Evolutionary conservation across 1,140 invertebrate species (phyloP).

Genomic region (Trichoplusia ni): DNA sequence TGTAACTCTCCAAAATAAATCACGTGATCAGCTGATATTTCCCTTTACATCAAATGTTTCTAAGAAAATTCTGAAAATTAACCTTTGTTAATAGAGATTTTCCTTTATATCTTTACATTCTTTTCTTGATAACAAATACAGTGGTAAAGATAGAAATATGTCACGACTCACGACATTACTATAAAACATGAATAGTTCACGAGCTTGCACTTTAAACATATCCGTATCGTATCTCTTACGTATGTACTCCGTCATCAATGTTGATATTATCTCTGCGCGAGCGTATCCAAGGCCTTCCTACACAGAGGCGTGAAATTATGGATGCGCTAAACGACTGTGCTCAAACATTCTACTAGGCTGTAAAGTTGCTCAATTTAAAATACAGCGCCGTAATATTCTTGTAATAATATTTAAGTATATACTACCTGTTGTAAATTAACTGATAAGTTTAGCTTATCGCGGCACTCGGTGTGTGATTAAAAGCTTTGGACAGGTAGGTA

Average conservation of each 20-base stretch:
- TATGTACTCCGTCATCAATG: conserved; percentile 25
- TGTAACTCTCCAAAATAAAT: too few relatives aligned
- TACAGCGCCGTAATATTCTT: conserved; percentile 9
- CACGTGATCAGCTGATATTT: too few relatives aligned
- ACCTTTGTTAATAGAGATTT: too few relatives aligned
- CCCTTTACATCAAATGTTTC: too few relatives aligned
- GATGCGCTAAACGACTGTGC: conserved; percentile 8
- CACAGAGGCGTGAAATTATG: not conserved
- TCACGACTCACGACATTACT: not conserved
- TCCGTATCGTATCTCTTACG: conserved; percentile 22
- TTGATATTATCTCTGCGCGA: conserved; percentile 30
- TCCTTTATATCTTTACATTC: not conserved
- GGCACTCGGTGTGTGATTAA: conserved; percentile 32
- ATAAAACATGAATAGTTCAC: conserved; percentile 14
- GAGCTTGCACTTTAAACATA: conserved; percentile 12
- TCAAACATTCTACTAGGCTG: not conserved
- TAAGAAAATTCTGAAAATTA: too few relatives aligned
- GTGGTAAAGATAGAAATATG: not conserved
- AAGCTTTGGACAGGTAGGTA: conserved; percentile 28
- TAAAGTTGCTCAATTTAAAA: not conserved
- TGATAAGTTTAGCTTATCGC: conserved; percentile 35
- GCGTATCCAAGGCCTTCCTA: conserved; percentile 24
- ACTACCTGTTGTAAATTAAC: conserved; percentile 37
- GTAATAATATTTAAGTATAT: conserved; percentile 28
- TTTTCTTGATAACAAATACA: not conserved